Conservation (phyloP, 1,140 invertebrate species). For the Sitobion miscanthi region DNA sequence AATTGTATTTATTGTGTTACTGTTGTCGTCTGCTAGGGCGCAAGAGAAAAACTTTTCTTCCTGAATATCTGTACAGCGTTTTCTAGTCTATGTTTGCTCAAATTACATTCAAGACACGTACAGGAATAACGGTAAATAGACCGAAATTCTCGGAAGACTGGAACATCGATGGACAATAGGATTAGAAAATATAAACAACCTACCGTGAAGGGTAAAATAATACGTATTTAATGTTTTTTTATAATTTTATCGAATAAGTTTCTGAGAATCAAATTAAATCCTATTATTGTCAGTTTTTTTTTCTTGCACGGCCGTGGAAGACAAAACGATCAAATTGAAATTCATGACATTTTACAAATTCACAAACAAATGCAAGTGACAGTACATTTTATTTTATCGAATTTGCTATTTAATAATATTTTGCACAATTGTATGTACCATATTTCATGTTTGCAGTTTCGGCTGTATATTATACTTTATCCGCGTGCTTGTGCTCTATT, state of each 20-base stretch:
- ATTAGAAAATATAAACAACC: not conserved
- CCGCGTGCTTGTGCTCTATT: not conserved
- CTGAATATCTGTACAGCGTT: not conserved
- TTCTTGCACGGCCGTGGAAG: no score
- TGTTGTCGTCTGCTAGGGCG: not conserved
- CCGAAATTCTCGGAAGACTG: not conserved
- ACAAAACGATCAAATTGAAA: not conserved
- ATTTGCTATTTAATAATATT: not conserved
- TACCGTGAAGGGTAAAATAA: not conserved
- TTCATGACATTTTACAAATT: not conserved
- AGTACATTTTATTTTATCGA: not conserved
- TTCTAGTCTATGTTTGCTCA: not conserved
- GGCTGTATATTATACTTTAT: not conserved
- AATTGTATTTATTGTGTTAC: not conserved
- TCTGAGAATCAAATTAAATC: not conserved
- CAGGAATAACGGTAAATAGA: not conserved
- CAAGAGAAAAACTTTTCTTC: not conserved
- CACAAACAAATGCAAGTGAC: not conserved
- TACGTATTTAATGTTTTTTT: not conserved
- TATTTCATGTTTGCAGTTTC: not conserved
- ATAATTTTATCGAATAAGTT: not conserved
- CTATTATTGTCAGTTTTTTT: not conserved
- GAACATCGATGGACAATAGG: not conserved
- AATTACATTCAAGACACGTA: conserved; percentile 7
- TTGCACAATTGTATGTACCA: not conserved